Evolutionary conservation across 2,888 invertebrate genomes (phyloP).

Genomic region (Onchidella celtica): DNA sequence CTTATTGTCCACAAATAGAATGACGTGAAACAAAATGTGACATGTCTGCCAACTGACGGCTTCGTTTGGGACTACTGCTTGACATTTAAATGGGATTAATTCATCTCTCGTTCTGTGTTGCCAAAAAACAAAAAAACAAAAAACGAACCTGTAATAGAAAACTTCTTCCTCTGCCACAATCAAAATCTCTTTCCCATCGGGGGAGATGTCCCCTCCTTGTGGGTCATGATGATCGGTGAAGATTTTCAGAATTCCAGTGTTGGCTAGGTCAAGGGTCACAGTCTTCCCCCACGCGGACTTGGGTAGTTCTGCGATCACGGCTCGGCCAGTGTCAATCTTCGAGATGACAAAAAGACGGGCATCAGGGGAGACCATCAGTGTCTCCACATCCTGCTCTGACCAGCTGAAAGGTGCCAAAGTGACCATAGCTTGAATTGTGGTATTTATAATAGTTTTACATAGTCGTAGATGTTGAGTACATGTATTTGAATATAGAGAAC

Average conservation of each 20-base stretch:
- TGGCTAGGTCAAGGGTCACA: too few relatives aligned
- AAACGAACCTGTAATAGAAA: not conserved
- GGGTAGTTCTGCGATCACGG: not conserved
- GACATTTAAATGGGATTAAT: too few relatives aligned
- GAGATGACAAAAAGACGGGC: slow-evolving; percentile 9
- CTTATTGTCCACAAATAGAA: too few relatives aligned
- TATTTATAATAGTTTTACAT: too few relatives aligned
- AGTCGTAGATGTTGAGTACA: too few relatives aligned
- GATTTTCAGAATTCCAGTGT: not conserved
- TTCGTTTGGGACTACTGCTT: too few relatives aligned
- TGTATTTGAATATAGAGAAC: too few relatives aligned
- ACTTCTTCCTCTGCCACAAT: not conserved
- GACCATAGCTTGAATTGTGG: too few relatives aligned
- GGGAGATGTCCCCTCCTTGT: slow-evolving; percentile 7
- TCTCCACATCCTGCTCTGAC: slow-evolving; percentile 20
- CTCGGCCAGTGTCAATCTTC: slow-evolving; percentile 6
- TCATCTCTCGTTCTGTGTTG: not conserved
- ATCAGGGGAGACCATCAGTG: slow-evolving; percentile 11
- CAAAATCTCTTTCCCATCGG: not conserved
- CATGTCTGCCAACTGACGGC: too few relatives aligned
- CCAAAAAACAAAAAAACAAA: not conserved
- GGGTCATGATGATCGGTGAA: not conserved
- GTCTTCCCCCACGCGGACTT: not conserved
- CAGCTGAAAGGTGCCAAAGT: not conserved
- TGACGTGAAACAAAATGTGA: too few relatives aligned